Evolutionary conservation across 1,140 invertebrate genomes (phyloP).

Genomic region (Elysia chlorotica): DNA sequence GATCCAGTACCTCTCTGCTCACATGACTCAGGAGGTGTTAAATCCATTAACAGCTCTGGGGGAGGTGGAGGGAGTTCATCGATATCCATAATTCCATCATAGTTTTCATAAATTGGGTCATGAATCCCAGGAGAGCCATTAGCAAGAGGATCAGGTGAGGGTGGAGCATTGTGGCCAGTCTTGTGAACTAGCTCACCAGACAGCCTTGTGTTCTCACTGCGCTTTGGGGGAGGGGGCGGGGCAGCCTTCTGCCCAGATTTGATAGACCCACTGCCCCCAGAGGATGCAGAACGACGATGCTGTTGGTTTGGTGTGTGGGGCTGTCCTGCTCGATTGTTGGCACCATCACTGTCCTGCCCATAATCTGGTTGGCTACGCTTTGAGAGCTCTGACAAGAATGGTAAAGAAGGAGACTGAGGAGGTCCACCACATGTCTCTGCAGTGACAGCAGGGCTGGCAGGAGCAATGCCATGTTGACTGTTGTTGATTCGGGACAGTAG

Average conservation of each 20-base stretch:
- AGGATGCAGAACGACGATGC: conserved; percentile 27
- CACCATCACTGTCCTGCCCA: conserved; percentile 11
- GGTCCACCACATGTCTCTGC: conserved; percentile 13
- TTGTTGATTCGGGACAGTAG: neutral
- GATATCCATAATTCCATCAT: conserved; percentile 52
- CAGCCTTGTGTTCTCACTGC: conserved; percentile 51
- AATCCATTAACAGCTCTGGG: conserved; percentile 50
- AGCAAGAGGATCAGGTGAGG: conserved; percentile 17
- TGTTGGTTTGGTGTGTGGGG: conserved; percentile 20
- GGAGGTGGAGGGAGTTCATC: conserved; percentile 55
- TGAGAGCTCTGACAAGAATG: conserved; percentile 32
- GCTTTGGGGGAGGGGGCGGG: conserved; percentile 54
- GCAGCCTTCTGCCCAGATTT: conserved; percentile 31
- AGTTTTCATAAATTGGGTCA: conserved; percentile 48
- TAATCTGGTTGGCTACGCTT: conserved; percentile 12
- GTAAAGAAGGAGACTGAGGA: conserved; percentile 29
- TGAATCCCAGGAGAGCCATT: conserved; percentile 29
- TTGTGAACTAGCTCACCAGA: conserved; percentile 26
- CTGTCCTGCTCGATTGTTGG: conserved; percentile 20
- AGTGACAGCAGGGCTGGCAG: conserved; percentile 3
- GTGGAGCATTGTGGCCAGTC: conserved; percentile 15
- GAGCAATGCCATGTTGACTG: conserved; percentile 24
- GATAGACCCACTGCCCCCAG: conserved; percentile 20
- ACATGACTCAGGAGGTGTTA: conserved; percentile 20
- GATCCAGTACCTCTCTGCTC: conserved; percentile 6